These are phyloP conservation scores for Bombus impatiens DNA, from an alignment of 1,140 invertebrate species.

Conservation along the genomic window DNA sequence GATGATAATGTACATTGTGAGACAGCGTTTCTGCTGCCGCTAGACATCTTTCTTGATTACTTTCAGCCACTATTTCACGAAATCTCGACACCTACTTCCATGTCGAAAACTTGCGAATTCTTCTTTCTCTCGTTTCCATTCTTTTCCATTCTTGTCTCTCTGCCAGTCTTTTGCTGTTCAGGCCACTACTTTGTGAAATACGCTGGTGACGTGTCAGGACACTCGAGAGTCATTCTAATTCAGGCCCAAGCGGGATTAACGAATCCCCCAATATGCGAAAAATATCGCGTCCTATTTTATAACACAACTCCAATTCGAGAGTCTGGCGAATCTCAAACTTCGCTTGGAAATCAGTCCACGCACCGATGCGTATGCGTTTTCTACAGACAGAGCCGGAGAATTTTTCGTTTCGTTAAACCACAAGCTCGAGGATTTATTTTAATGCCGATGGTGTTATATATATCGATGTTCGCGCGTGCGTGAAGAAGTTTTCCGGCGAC, in stretches of 20 bases:
- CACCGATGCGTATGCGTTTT: neutral
- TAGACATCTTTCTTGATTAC: constrained; percentile 38
- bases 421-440: neutral
- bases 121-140: neutral
- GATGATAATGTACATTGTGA: neutral
- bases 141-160: neutral
- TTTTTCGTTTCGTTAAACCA: neutral
- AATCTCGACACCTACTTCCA: constrained; percentile 8
- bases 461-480: neutral
- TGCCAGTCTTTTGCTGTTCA: neutral
- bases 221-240: constrained; percentile 38
- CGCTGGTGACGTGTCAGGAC: constrained; percentile 25
- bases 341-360: neutral
- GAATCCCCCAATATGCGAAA: constrained; percentile 11
- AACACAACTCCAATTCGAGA: neutral
- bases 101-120: constrained; percentile 10
- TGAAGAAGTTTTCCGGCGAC: neutral
- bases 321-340: neutral
- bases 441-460: neutral
- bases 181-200: constrained; percentile 22
- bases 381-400: neutral
- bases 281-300: constrained; percentile 29
- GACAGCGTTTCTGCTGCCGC: neutral
- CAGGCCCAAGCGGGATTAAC: constrained; percentile 29
- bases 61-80: neutral